A percentile compares a stretch with the other conserved stretches of the same genome.
These are phyloP conservation scores for Lophius americanus DNA, from an alignment of 2,797 vertebrate species.

Conservation along the genomic window DNA sequence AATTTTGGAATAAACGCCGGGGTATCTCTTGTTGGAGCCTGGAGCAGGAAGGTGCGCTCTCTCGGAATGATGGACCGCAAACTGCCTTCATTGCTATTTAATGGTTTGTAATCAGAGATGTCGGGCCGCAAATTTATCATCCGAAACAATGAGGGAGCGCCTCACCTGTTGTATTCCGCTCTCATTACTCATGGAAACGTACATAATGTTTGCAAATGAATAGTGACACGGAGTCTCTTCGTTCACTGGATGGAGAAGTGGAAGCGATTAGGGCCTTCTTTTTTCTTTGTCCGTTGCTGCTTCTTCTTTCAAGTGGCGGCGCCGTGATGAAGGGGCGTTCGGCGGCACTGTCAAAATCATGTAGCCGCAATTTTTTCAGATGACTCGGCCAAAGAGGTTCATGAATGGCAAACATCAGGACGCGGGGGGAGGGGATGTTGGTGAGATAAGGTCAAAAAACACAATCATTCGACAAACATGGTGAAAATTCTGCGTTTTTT, in stretches of 20 bases:
- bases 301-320: neutral
- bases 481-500: too few relatives aligned
- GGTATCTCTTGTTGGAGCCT: neutral
- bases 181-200: slow-evolving; percentile 69
- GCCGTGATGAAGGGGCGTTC: neutral
- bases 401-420: neutral
- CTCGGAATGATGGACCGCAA: slow-evolving; percentile 50
- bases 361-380: slow-evolving; percentile 4
- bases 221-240: slow-evolving; percentile 52
- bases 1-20: slow-evolving; percentile 13
- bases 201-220: slow-evolving; percentile 69
- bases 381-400: neutral
- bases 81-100: slow-evolving; percentile 61
- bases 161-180: slow-evolving; percentile 67
- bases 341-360: neutral
- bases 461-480: too few relatives aligned
- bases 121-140: slow-evolving; percentile 67
- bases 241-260: slow-evolving; percentile 53
- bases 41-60: slow-evolving; percentile 29
- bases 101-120: slow-evolving; percentile 72
- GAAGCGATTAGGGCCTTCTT: slow-evolving; percentile 36
- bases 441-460: too few relatives aligned
- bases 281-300: neutral
- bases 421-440: too few relatives aligned
- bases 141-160: slow-evolving; percentile 40